Conservation (phyloP, 2,888 invertebrate species). For the Caenorhabditis japonica region DNA sequence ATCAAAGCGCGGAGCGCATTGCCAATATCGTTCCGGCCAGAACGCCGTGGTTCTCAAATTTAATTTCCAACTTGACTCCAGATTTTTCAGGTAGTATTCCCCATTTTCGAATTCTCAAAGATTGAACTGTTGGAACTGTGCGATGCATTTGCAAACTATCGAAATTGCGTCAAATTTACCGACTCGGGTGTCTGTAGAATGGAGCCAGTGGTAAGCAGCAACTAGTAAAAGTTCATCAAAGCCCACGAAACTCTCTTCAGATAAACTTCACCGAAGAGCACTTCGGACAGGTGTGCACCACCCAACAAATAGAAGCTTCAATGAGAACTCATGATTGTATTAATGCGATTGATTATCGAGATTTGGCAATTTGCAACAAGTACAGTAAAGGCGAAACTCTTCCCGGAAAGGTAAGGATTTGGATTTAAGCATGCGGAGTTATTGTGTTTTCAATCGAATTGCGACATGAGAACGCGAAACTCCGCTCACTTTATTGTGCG, state of each 20-base stretch:
- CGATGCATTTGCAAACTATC: constrained; percentile 47
- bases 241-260: constrained; percentile 10
- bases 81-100: constrained; percentile 50
- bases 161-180: constrained; percentile 32
- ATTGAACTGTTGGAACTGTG: constrained; percentile 51
- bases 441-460: no score
- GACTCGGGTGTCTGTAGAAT: constrained; percentile 26
- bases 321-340: constrained; percentile 48
- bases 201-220: constrained; percentile 23
- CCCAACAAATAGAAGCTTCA: constrained; percentile 41
- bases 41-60: no score
- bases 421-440: no score
- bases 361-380: constrained; percentile 28
- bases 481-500: no score
- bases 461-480: no score
- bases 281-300: constrained; percentile 48
- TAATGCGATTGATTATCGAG: constrained; percentile 23
- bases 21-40: no score
- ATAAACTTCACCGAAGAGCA: constrained; percentile 49
- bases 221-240: not conserved
- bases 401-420: constrained; percentile 46
- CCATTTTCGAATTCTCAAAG: constrained; percentile 49
- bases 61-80: no score
- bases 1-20: no score
- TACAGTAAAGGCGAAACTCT: constrained; percentile 43